Evolutionary conservation across 2,888 invertebrate genomes (phyloP), one percentile per base, ranked within the genome.

Genomic region (Pandemis cinnamomeana): DNA sequence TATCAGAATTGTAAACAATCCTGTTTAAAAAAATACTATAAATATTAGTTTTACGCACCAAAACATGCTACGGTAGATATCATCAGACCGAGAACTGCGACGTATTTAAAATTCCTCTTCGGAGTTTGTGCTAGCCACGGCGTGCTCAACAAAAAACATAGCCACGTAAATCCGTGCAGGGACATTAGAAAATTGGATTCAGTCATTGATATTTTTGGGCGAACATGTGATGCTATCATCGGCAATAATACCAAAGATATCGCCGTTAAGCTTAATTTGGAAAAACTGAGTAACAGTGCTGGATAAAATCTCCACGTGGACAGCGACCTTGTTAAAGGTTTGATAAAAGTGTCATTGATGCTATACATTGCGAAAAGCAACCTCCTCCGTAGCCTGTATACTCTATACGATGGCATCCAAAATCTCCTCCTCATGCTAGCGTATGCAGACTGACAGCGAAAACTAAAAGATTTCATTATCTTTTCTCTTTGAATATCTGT

Each of bases 271-370:
- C 87, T 87, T 41, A 91, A 77, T 78, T 89, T 91, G 11, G 89
- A 83, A 74, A 92, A 90, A 76, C 84, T 87, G 55, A 94, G 81
- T 73, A 94, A 77, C 70, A 94, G 78, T 1, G 92, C 89, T 7
- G 94, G 94, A 81, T 94, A 94, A 82, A 94, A 94, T 71, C 87
- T 88, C 89, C 92, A 92, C 79, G 91, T 91, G 27, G 90, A 88
- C 53, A 94, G 78, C 1, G 94, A 94, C 64, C 93, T 88, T 13
- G 89, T 91, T 72, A 94, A 82, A 2, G 94, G 94, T 74, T 91
- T 92, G 42, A 93, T 80, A 78, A 94, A 91, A 5, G 92, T 94
- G 76, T 94, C 94, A 76, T 92, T 91, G 27, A 92, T 78, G 79
- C 82, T 90, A 78, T 92, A 93, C 81, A 89, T 82, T 15, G 86